Conservation (phyloP, 2,888 invertebrate species). For the Disparrhopalites patrizii region DNA sequence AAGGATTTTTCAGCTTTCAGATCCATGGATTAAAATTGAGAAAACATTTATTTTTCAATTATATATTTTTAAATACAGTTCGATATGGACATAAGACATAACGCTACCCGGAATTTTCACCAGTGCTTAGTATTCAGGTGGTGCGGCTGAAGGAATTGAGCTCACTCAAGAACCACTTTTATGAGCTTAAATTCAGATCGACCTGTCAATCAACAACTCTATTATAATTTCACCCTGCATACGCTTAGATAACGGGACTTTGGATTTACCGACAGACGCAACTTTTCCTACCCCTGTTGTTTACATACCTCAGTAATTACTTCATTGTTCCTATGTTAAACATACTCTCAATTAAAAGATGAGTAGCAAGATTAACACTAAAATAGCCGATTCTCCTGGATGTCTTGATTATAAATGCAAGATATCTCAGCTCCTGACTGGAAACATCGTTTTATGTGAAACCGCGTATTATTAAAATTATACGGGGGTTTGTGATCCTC, state of each 20-base stretch:
- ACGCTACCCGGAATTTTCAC: background rate
- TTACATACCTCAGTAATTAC: constrained; percentile 21
- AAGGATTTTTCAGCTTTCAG: too few relatives aligned
- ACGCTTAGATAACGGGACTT: constrained; percentile 10
- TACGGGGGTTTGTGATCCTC: too few relatives aligned
- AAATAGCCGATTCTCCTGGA: background rate
- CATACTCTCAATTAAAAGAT: constrained; percentile 17
- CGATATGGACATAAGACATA: too few relatives aligned
- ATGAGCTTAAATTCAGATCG: constrained; percentile 14
- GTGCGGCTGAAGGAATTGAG: background rate
- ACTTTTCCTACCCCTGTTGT: background rate
- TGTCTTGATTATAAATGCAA: constrained; percentile 4
- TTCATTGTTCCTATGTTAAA: constrained; percentile 2
- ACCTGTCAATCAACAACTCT: constrained; percentile 23
- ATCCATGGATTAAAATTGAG: too few relatives aligned
- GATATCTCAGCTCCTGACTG: background rate
- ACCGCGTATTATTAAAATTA: too few relatives aligned
- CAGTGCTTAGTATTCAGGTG: background rate
- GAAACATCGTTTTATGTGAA: background rate
- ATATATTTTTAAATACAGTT: too few relatives aligned
- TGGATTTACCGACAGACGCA: background rate
- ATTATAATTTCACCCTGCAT: constrained; percentile 18
- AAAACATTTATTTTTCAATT: too few relatives aligned
- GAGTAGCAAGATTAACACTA: background rate
- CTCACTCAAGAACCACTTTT: background rate